A percentile compares a stretch with the other conserved stretches of the same genome.
These are phyloP conservation scores for Epinephelus awoara DNA, from an alignment of 2,797 vertebrate species.

Conservation along the genomic window DNA sequence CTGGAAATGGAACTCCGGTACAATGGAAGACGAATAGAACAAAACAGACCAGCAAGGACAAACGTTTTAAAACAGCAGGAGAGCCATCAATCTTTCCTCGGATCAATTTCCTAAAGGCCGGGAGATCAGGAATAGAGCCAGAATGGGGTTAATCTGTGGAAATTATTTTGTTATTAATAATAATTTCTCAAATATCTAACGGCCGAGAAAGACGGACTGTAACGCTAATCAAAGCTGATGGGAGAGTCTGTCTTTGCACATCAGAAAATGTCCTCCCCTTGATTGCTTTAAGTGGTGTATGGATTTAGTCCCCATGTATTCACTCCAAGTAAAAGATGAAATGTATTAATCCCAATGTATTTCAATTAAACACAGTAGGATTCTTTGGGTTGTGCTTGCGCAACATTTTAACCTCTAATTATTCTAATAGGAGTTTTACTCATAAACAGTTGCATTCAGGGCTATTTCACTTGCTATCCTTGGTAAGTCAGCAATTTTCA, in stretches of 20 bases:
- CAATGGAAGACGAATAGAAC: slow-evolving; percentile 62
- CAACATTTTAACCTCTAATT: slow-evolving; percentile 51
- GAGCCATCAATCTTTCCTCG: slow-evolving; percentile 87
- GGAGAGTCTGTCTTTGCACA: slow-evolving; percentile 80
- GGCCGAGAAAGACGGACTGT: slow-evolving; percentile 85
- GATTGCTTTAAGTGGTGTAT: slow-evolving; percentile 70
- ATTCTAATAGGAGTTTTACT: slow-evolving; percentile 48
- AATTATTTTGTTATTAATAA: slow-evolving; percentile 91
- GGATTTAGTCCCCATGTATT: slow-evolving; percentile 63
- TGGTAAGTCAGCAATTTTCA: slow-evolving; percentile 53
- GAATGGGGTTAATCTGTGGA: slow-evolving; percentile 89
- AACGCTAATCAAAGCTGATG: slow-evolving; percentile 88
- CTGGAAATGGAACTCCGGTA: slow-evolving; percentile 44
- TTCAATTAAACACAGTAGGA: slow-evolving; percentile 47
- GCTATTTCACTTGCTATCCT: slow-evolving; percentile 12
- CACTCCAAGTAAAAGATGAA: slow-evolving; percentile 44
- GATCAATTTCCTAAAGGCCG: slow-evolving; percentile 89
- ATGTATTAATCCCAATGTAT: slow-evolving; percentile 58
- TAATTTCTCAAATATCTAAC: slow-evolving; percentile 88
- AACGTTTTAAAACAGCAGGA: slow-evolving; percentile 82
- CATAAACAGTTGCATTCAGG: slow-evolving; percentile 52
- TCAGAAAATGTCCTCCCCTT: slow-evolving; percentile 68
- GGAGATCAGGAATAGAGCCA: slow-evolving; percentile 82
- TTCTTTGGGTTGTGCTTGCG: slow-evolving; percentile 21
- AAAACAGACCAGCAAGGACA: slow-evolving; percentile 84